These are phyloP conservation scores for Neosilurus hyrtlii DNA, from an alignment of 2,797 vertebrate species.

Conservation along the genomic window DNA sequence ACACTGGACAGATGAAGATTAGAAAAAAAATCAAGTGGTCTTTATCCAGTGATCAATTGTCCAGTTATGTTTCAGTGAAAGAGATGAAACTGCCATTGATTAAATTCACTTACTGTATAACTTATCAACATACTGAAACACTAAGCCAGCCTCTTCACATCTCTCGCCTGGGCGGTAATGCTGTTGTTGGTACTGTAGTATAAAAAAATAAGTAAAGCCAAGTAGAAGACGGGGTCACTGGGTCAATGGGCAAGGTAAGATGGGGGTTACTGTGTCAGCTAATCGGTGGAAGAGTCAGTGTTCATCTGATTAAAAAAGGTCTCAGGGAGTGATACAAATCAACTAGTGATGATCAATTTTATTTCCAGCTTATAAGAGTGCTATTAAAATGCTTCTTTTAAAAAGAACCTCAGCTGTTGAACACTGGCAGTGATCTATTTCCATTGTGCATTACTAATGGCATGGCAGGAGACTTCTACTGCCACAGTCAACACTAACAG, in stretches of 20 bases:
- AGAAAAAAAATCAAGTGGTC: not conserved
- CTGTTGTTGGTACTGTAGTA: not conserved
- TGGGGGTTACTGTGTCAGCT: not conserved
- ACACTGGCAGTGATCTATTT: not conserved
- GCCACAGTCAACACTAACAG: not conserved
- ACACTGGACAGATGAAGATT: not conserved
- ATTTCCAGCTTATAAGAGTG: not conserved
- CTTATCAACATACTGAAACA: not conserved
- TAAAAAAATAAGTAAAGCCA: not conserved
- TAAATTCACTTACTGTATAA: constrained; percentile 12
- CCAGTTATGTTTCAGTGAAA: not conserved
- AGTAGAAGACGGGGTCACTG: too few relatives aligned
- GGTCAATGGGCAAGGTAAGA: not conserved
- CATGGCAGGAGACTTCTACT: not conserved
- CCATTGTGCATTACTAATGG: not conserved
- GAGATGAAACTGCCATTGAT: constrained; percentile 11
- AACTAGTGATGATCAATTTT: not conserved
- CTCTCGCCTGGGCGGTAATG: not conserved
- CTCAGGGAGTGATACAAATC: not conserved
- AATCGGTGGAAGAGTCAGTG: not conserved
- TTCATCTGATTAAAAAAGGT: not conserved
- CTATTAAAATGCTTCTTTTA: not conserved
- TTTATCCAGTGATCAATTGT: too few relatives aligned
- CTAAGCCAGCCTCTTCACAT: not conserved
- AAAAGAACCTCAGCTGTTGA: not conserved